Conservation (phyloP, 2,113 vertebrate species). For the Melospiza georgiana region DNA sequence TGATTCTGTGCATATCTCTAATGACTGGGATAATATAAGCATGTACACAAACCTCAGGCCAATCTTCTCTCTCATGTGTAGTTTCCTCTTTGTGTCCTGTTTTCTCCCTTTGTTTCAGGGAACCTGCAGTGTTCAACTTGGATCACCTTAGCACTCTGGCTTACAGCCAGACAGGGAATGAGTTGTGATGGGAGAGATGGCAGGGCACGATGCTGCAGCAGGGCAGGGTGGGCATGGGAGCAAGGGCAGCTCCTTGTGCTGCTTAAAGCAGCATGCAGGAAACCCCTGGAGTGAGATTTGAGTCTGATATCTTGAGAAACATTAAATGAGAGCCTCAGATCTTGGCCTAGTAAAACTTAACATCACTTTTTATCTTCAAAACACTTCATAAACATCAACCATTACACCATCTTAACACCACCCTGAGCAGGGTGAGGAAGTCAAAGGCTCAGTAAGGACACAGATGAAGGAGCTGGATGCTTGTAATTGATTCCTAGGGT, state of each 20-base stretch:
- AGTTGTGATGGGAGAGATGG: not conserved
- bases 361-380: slow-evolving; percentile 4
- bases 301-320: not conserved
- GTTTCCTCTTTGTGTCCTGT: not conserved
- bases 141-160: not conserved
- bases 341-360: not conserved
- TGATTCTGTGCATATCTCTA: not conserved
- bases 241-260: not conserved
- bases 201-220: not conserved
- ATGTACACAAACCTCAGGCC: not conserved
- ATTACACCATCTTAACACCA: not conserved
- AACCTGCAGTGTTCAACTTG: not conserved
- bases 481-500: not conserved
- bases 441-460: not conserved
- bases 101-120: not conserved
- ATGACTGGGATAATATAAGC: not conserved
- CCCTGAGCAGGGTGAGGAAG: not conserved
- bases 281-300: not conserved
- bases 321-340: not conserved
- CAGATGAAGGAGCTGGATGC: not conserved
- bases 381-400: not conserved
- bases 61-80: not conserved
- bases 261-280: not conserved
- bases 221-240: not conserved
- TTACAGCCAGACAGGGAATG: not conserved